Percentiles rank a stretch among this genome's conserved stretches.
These are phyloP conservation scores for Regulus satrapa DNA, from an alignment of 2,113 vertebrate genomes.

Conservation along the genomic window DNA sequence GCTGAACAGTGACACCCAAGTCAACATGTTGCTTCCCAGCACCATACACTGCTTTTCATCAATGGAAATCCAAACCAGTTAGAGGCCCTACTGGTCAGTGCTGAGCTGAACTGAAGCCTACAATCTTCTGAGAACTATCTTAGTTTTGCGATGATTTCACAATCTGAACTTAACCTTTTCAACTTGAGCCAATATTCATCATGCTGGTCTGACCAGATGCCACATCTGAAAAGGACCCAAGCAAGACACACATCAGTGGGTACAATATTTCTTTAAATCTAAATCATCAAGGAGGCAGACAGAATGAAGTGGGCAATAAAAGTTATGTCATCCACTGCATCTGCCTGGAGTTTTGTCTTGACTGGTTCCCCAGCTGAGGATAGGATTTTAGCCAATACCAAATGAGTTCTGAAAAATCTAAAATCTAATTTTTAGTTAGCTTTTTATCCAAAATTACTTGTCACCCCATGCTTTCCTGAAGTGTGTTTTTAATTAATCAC, in stretches of 20 bases:
- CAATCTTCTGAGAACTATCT: background rate
- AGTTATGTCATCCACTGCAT: background rate
- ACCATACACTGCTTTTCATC: background rate
- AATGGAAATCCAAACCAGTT: background rate
- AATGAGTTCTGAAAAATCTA: background rate
- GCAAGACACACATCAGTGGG: background rate
- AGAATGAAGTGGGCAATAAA: background rate
- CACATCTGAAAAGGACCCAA: background rate
- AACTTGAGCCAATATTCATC: background rate
- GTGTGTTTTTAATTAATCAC: background rate
- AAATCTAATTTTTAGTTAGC: background rate
- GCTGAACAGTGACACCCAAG: background rate
- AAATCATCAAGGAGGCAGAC: background rate
- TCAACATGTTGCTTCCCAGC: background rate
- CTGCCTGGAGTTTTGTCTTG: background rate
- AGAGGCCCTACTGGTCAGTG: background rate
- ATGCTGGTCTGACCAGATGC: background rate
- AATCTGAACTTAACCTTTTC: background rate
- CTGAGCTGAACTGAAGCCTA: background rate
- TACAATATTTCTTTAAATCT: background rate
- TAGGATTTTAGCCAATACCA: background rate
- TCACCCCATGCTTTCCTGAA: background rate
- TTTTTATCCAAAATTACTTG: background rate
- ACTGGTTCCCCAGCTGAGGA: background rate
- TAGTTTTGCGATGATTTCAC: background rate